A percentile compares a stretch with the other conserved stretches of the same genome.
phyloP scores from a whole-genome alignment of 2,113 vertebrate species.

The Onychostruthus taczanowskii region DNA sequence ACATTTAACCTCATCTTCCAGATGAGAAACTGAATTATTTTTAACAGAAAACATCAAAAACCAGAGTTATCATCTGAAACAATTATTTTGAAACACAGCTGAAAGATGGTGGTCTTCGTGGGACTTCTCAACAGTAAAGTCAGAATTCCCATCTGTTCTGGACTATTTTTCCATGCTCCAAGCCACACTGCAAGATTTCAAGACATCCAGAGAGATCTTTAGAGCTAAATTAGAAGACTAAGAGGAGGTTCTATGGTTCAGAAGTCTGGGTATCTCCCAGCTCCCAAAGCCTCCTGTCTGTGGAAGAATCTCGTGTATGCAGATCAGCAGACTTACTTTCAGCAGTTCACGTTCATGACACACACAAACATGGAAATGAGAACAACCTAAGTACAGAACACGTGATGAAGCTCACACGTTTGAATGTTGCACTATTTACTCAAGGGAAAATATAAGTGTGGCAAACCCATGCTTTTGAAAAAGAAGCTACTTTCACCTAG shows the following conservation, averaged over 20 bases:
- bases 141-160: background rate
- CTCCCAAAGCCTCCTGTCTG: background rate
- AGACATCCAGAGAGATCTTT: background rate
- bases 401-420: background rate
- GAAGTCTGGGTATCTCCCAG: background rate
- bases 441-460: rapidly evolving
- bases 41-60: background rate
- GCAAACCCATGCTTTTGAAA: background rate
- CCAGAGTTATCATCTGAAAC: background rate
- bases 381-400: rapidly evolving
- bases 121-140: background rate
- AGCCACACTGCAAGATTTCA: background rate
- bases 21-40: background rate
- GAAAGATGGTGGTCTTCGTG: background rate
- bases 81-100: background rate
- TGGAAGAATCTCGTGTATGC: background rate
- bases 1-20: background rate
- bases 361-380: background rate
- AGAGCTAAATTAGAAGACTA: background rate
- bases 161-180: background rate
- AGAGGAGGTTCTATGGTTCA: background rate
- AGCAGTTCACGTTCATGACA: background rate
- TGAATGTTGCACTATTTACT: rapidly evolving
- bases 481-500: background rate
- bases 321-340: background rate